Evolutionary conservation across 2,113 vertebrate species (phyloP), one percentile per base, ranked within the genome.

Genomic region (Galemys pyrenaicus): DNA sequence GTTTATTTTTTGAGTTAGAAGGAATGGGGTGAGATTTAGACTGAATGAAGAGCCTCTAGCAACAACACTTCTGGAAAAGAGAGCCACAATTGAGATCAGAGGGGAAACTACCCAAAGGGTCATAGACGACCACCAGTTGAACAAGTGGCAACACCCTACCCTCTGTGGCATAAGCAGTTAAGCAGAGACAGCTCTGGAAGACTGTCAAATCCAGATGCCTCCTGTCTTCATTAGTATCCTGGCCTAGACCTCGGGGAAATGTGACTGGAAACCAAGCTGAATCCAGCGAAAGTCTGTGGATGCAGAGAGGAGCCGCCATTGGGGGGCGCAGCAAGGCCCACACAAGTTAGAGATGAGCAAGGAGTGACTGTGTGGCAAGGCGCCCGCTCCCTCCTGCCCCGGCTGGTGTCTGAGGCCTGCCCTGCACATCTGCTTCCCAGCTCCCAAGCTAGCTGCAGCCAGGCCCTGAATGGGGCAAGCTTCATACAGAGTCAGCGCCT

Each of bases 321-420:
- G 54, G 54, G 37, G 75, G n/a, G 32, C 19, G 30, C 13, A 64
- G 41, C 0, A 1, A 24, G 28, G 39, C 3, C 46, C 41, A 60
- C 1, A 9, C 24, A n/a, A 56, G 60, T 20, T 24, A 12, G 60
- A 56, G 73, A 44, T 0, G 4, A 39, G 24, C 28, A 32, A 16
- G 26, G 20, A 41, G 28, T 4, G 6, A 19, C 30, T 32, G 5
- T n/a, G 8, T 1, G 3, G 51, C 10, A 35, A 60, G 39, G 64
- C 12, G 26, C 8, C 3, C 1, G 58, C n/a, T 65, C 35, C 56
- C 20, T 30, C 11, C 51, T 54, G 51, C 51, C 51, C 32, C 5
- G 37, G 68, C 37, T 9, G 6, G 8, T n/a, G n/a, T n/a, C 24
- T 9, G 32, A 41, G 22, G 20, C 67, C 67, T 24, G 13, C 20